Evolutionary conservation across 2,113 vertebrate species (phyloP).

Genomic region (Mastomys coucha): DNA sequence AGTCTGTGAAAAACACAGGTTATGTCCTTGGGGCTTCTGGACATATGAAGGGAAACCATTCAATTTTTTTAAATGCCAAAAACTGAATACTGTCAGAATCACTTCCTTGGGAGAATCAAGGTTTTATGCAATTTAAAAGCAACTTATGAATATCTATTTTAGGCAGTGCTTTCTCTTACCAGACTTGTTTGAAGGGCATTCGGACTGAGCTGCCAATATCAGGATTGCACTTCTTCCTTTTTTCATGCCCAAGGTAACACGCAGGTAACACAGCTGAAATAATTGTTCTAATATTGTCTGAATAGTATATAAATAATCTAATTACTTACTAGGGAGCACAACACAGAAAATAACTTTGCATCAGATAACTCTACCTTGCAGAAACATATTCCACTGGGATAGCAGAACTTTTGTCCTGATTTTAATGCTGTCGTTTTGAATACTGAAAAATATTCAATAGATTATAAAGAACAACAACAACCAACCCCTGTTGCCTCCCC

Average conservation of each 20-base stretch:
- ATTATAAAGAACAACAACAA: too few relatives aligned
- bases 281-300: slow-evolving; percentile 61
- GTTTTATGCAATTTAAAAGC: slow-evolving; percentile 73
- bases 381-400: slow-evolving; percentile 42
- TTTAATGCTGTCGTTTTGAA: not conserved
- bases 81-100: slow-evolving; percentile 70
- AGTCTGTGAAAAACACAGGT: slow-evolving; percentile 67
- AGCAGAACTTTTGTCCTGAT: slow-evolving; percentile 37
- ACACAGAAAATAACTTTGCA: slow-evolving; percentile 64
- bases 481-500: too few relatives aligned
- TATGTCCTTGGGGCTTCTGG: slow-evolving; percentile 64
- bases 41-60: slow-evolving; percentile 69
- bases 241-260: slow-evolving; percentile 62
- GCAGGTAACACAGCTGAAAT: slow-evolving; percentile 54
- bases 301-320: slow-evolving; percentile 60
- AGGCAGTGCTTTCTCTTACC: slow-evolving; percentile 44
- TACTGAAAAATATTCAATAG: slow-evolving; percentile 42
- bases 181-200: slow-evolving; percentile 65
- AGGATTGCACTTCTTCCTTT: slow-evolving; percentile 68
- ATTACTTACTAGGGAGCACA: slow-evolving; percentile 51
- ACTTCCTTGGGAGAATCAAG: slow-evolving; percentile 71
- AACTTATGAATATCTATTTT: slow-evolving; percentile 76
- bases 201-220: slow-evolving; percentile 56
- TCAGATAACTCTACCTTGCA: slow-evolving; percentile 34
- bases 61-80: slow-evolving; percentile 78